These are phyloP conservation scores for Melanargia galathea DNA, from an alignment of 2,888 invertebrate species.

Conservation along the genomic window DNA sequence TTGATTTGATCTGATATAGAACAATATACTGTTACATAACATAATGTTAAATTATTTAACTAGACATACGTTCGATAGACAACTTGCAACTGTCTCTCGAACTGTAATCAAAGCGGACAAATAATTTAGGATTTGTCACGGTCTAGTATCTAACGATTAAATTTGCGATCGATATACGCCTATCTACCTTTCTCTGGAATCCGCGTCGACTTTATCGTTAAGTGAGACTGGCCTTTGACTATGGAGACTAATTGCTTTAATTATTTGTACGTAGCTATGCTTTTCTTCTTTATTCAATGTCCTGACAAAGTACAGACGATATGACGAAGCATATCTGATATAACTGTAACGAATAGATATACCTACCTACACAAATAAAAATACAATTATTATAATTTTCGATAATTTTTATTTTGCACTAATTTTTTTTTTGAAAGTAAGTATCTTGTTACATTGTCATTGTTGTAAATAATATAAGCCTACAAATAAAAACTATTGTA, in stretches of 20 bases:
- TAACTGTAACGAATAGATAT: not conserved
- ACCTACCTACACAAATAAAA: too few relatives aligned
- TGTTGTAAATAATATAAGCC: too few relatives aligned
- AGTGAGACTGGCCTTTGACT: slow-evolving; percentile 28
- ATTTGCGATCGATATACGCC: slow-evolving; percentile 45
- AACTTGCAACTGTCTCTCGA: slow-evolving; percentile 5
- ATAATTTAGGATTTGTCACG: slow-evolving; percentile 40
- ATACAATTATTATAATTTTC: too few relatives aligned
- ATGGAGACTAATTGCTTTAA: slow-evolving; percentile 31
- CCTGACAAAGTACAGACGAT: not conserved
- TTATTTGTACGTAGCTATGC: slow-evolving; percentile 19
- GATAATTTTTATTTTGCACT: not conserved
- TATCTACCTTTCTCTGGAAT: slow-evolving; percentile 47
- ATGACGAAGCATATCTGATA: too few relatives aligned
- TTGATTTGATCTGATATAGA: too few relatives aligned
- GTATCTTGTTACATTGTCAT: too few relatives aligned
- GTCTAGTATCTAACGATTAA: slow-evolving; percentile 42
- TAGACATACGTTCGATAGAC: too few relatives aligned
- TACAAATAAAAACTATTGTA: too few relatives aligned
- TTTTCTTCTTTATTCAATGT: not conserved
- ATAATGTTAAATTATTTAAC: too few relatives aligned
- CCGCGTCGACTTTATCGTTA: slow-evolving; percentile 34
- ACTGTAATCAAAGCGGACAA: slow-evolving; percentile 25
- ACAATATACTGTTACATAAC: too few relatives aligned
- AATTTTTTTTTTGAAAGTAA: too few relatives aligned